Evolutionary conservation across 2,888 invertebrate genomes (phyloP), one percentile per base, ranked within the genome.

Genomic region (Hirtodrosophila trivittata): DNA sequence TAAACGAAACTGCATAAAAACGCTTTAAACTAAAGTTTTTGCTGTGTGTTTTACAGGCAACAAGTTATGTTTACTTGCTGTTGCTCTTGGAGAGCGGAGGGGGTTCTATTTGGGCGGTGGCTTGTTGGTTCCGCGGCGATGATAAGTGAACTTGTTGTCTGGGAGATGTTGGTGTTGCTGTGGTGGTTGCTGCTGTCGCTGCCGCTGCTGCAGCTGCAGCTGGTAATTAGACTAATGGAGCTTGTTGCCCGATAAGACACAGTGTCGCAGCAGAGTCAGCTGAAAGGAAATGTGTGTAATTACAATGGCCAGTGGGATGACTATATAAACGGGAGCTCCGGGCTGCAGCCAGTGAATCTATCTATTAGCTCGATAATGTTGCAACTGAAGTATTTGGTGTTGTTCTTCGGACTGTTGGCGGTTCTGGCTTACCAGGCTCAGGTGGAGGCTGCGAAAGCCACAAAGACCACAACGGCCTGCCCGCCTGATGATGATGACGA

Each of bases 311-410:
- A 12, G n/a, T 33, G 18, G 35, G 16, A n/a, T 21, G 51, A 37
- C 69, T 75, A 78, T 78, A 85, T 71, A 85, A 82, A 71, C 58
- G 38, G 5, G 4, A 6, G 12, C 8, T 16, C 9, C 14, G n/a
- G 32, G 18, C 18, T 21, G 5, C 3, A 21, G 18, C 18, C 18
- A 21, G 18, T 13, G 26, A 21, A 28, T 12, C 13, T 1, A 7
- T 21, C 18, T 21, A 21, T 21, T 21, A 21, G 18, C 18, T 21
- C 18, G 18, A 71, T 1, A 6, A 74, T 77, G 67, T 49, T 68
- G 13, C 46, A 54, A 21, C 9, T 71, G 7, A 85, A 59, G 30
- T 25, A 18, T 3, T 45, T 82, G 10, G 9, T 28, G 1, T 25
- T 81, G 6, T 28, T 33, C 12, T 47, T 42, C 39, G 39, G 18